phyloP scores from a whole-genome alignment of 92 coral and sea anemone species.

The Zoanthus solanderi region DNA sequence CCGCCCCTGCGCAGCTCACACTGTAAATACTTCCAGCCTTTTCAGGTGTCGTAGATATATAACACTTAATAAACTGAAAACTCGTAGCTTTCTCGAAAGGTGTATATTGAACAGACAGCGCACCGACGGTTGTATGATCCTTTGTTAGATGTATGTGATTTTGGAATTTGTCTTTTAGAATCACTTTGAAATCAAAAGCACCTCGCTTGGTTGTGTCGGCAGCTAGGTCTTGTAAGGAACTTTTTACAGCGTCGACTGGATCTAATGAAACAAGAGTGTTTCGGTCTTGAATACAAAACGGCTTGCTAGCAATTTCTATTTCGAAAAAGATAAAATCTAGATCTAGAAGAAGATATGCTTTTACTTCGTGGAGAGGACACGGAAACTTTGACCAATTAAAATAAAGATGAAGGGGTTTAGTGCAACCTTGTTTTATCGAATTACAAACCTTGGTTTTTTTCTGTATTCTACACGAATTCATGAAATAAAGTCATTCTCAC shows the following conservation, averaged over 20 bases:
- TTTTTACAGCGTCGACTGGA: constrained; percentile 69
- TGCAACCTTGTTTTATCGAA: too few species aligned
- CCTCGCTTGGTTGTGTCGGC: constrained; percentile 57
- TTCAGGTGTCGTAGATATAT: neutral
- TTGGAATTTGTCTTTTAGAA: constrained; percentile 57
- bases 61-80: constrained; percentile 54
- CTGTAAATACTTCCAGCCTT: constrained; percentile 40
- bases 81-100: constrained; percentile 31
- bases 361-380: too few species aligned
- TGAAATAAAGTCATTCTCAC: too few species aligned
- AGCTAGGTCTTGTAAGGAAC: constrained; percentile 46
- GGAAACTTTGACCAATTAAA: too few species aligned
- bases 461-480: too few species aligned
- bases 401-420: too few species aligned
- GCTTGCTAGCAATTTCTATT: too few species aligned
- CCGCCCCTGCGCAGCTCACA: constrained; percentile 55
- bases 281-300: too few species aligned
- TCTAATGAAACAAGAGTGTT: constrained; percentile 16
- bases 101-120: constrained; percentile 64
- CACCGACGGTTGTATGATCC: neutral
- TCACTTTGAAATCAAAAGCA: constrained; percentile 60
- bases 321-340: too few species aligned
- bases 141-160: constrained; percentile 33
- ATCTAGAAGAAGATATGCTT: too few species aligned
- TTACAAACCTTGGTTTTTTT: too few species aligned